Evolutionary conservation across 2,888 invertebrate genomes (phyloP).

Genomic region (Nomada flava): DNA sequence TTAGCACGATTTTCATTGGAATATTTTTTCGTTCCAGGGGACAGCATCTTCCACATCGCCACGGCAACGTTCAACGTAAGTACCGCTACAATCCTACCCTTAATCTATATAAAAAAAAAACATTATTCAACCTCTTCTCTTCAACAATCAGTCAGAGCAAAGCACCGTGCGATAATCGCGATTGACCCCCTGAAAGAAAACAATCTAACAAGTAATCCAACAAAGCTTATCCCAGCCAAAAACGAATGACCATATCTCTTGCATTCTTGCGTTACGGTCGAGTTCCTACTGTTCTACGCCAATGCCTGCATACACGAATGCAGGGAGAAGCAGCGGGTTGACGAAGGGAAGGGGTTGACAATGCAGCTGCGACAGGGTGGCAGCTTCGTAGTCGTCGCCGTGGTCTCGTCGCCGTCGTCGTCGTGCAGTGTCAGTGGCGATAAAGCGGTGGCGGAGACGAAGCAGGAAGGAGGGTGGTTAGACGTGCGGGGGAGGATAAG

Average conservation of each 20-base stretch:
- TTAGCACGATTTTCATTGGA: neutral
- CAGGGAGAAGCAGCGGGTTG: conserved; percentile 44
- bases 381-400: conserved; percentile 59
- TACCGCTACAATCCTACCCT: conserved; percentile 43
- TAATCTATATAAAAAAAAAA: neutral
- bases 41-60: conserved; percentile 80
- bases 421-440: conserved; percentile 42
- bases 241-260: conserved; percentile 21
- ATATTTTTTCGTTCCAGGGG: conserved; percentile 75
- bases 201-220: neutral
- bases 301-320: conserved; percentile 72
- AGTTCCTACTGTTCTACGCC: conserved; percentile 72
- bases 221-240: conserved; percentile 15
- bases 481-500: conserved; percentile 34
- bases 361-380: conserved; percentile 71
- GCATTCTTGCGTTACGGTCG: conserved; percentile 37
- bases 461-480: conserved; percentile 53
- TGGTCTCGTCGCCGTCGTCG: conserved; percentile 58
- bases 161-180: too few relatives aligned
- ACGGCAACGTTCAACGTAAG: conserved; percentile 82
- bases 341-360: conserved; percentile 68
- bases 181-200: too few relatives aligned
- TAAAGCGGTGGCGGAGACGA: conserved; percentile 47
- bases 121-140: neutral
- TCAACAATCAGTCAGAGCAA: neutral